Percentiles rank a stretch among this genome's conserved stretches.
These are phyloP conservation scores for Rhinichthys klamathensis DNA, from an alignment of 2,113 vertebrate genomes.

Conservation along the genomic window DNA sequence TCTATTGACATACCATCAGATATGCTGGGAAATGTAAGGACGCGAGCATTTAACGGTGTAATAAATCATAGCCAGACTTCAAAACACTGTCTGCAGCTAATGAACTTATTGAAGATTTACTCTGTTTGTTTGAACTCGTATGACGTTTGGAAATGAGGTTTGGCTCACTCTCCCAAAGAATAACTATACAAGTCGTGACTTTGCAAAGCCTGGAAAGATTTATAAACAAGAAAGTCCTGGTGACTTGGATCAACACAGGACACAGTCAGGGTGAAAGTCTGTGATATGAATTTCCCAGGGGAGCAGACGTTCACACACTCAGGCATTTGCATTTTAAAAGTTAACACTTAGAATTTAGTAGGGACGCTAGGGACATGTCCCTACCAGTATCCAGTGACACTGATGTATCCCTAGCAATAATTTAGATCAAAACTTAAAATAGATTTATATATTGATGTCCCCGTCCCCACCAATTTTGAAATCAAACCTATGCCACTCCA, in stretches of 20 bases:
- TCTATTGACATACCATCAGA: background rate
- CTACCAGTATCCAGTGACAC: no score
- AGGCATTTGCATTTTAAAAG: conserved; percentile 7
- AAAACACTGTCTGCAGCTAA: background rate
- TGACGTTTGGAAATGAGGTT: conserved; percentile 29
- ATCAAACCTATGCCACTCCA: no score
- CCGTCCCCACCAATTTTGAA: no score
- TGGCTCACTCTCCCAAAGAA: background rate
- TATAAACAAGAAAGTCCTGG: background rate
- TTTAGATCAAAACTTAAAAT: no score
- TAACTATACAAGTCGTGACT: conserved; percentile 18
- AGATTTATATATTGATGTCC: no score
- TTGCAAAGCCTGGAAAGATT: background rate
- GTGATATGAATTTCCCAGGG: background rate
- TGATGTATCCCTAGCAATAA: no score
- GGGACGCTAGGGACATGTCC: no score
- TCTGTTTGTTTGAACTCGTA: background rate
- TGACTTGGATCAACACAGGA: background rate
- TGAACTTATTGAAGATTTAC: conserved; percentile 34
- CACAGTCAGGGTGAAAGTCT: background rate
- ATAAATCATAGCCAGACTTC: conserved; percentile 6
- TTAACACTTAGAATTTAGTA: no score
- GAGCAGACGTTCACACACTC: background rate
- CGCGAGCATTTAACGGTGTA: background rate
- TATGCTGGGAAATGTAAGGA: background rate